Evolutionary conservation across 2,888 invertebrate genomes (phyloP), one percentile per base, ranked within the genome.

Genomic region (Cryptophagus acutangulus): DNA sequence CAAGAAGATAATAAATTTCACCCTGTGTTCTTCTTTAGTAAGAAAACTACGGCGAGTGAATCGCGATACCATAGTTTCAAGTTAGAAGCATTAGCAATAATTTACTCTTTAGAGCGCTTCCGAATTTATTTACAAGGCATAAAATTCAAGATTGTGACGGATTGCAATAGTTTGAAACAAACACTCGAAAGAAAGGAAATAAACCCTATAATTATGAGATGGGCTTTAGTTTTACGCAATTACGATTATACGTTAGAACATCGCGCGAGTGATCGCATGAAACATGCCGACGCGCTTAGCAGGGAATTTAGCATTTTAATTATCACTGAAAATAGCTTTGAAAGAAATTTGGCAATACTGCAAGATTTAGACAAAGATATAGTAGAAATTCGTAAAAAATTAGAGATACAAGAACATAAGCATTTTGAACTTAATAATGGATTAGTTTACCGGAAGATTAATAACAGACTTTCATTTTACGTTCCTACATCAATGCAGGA

Each of bases 11-110:
- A 36, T 3, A 46, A 50, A 17, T 51, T 61, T 17, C 57, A 63
- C 18, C 62, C 62, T 0, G 39, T 63, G 0, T 59, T 59, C 36
- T 61, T 58, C 45, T 64, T 59, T 46, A 61, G 59, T 3, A 59
- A 60, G 39, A 44, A 55, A 24, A 58, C 62, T 1, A 54, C 57
- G 1, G 50, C 48, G 1, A 33, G 36, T 1, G 61, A 63, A 42
- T 43, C 54, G 0, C 57, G 51, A 33, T 63, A 58, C 26, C 62
- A 63, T 38, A 61, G 60, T 43, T 66, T 55, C 40, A 61, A 65
- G 35, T 29, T 65, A 5, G 62, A 65, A 44, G 48, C 48, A 3
- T 30, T 62, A 3, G 49, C 55, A 14, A 49, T 59, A 10, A 43
- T 57, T 12, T 48, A 58, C 44, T 47, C 58, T 1, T 25, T 63